Evolutionary conservation across 1,140 invertebrate species (phyloP), one percentile per base, ranked within the genome.

Genomic region (Drosophila nasuta): DNA sequence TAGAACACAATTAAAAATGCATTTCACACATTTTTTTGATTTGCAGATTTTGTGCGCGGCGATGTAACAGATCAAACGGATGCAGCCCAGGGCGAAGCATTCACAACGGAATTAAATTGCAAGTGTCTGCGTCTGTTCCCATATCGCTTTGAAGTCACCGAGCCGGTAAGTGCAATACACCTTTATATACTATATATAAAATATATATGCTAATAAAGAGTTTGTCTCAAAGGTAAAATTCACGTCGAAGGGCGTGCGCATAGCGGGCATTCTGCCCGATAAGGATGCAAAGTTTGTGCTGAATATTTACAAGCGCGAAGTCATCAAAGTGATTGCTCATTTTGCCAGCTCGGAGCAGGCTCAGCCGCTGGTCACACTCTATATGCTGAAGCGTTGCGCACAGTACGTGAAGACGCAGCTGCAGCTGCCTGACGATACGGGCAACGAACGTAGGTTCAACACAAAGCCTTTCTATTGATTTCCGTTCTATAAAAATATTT

Each of bases 351-450:
- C 93, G 7, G 93, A 96, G 1, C 67, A 81, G 86, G 96, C 96
- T 3, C 95, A 97, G 3, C 96, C 96, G 2, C 95, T 97, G 2
- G 93, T 98, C 58, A 97, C 97, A 93, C 94, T 97, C 81, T 96
- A 97, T 81, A 95, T 96, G 25, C 94, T 94, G 63, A 93, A 94
- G 51, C 93, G 92, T 38, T 95, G 95, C 90, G 96, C 95, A 30
- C 93, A 92, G 11, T 94, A 94, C 77, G 95, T 97, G 69, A 94
- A 96, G 68, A 94, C 95, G 89, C 83, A 94, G 15, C 93, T 98
- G 57, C 94, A 95, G 41, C 95, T 97, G 95, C 93, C 93, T 90
- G 93, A 91, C 7, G 77, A 91, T 58, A 25, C 56, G 7, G 35
- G 51, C 13, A 69, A 67, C 49, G 87, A 91, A 51, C 67, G 91